phyloP scores from a whole-genome alignment of 2,797 vertebrate species.

The Philypnodon macrostomus region DNA sequence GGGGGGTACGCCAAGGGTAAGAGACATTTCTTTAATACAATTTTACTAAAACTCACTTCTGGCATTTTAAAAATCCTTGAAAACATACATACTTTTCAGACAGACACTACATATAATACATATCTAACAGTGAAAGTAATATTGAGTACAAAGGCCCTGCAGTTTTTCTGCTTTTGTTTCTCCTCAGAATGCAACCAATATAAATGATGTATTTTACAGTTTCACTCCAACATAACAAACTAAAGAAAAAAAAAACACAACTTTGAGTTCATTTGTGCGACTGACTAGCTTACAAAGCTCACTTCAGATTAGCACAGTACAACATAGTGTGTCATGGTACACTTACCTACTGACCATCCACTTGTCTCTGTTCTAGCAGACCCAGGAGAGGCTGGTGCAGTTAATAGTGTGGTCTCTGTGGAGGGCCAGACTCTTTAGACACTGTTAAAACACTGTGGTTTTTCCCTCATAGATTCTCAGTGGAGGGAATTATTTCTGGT shows the following conservation, averaged over 20 bases:
- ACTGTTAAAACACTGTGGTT: constrained; percentile 4
- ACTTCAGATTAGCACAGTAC: not conserved
- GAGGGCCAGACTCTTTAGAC: not conserved
- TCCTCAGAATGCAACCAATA: not conserved
- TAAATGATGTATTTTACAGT: constrained; percentile 7
- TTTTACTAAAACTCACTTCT: not conserved
- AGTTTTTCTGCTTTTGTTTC: constrained; percentile 1
- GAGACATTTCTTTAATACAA: not conserved
- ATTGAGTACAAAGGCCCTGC: not conserved
- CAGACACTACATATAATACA: not conserved
- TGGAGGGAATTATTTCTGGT: not conserved
- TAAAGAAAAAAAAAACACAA: too few species aligned
- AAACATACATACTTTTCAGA: not conserved
- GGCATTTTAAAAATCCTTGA: not conserved
- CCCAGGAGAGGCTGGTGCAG: not conserved
- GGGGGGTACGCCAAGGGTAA: constrained; percentile 1
- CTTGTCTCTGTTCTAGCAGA: not conserved
- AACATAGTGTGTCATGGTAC: not conserved
- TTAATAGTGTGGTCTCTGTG: constrained; percentile 3
- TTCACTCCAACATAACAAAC: not conserved
- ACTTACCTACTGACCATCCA: too few species aligned
- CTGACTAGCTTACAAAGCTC: not conserved
- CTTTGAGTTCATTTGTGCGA: too few species aligned
- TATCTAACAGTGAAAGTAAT: not conserved
- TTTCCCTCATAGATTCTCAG: not conserved